Evolutionary conservation across 2,797 vertebrate species (phyloP).

Genomic region (Cercopithecus neglectus): DNA sequence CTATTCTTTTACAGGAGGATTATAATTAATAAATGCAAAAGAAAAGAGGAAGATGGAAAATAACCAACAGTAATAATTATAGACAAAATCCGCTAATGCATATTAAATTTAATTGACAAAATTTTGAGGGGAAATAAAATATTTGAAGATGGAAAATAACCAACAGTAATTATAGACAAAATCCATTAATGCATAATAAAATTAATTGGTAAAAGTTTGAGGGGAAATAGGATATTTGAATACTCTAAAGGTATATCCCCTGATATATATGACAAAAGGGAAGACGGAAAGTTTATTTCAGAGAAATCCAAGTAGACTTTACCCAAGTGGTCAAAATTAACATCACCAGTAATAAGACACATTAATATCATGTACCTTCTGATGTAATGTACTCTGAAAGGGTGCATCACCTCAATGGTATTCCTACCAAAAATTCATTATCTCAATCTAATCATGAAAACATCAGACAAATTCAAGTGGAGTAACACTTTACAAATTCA

Average conservation of each 20-base stretch:
- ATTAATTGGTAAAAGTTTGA: not conserved
- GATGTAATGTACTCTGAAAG: not conserved
- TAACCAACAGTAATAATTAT: not conserved
- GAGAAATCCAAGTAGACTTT: not conserved
- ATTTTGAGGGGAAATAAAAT: not conserved
- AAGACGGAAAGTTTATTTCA: not conserved
- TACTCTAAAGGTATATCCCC: not conserved
- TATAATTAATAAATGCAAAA: not conserved
- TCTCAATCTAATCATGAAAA: not conserved
- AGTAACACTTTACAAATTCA: not conserved
- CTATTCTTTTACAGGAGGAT: not conserved
- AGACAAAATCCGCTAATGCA: not conserved
- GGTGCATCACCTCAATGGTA: not conserved
- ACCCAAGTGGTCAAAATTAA: not conserved
- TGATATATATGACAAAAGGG: not conserved
- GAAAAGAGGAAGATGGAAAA: not conserved
- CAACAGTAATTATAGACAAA: not conserved
- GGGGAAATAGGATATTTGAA: not conserved
- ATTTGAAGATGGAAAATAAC: not conserved
- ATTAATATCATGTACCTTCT: not conserved
- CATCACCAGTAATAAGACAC: not conserved
- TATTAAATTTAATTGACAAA: not conserved
- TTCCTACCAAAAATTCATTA: not conserved
- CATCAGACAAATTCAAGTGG: not conserved
- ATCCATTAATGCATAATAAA: not conserved